Base-by-base conservation (phyloP, 1,140 invertebrate genomes). In the Drosophila yakuba region DNA sequence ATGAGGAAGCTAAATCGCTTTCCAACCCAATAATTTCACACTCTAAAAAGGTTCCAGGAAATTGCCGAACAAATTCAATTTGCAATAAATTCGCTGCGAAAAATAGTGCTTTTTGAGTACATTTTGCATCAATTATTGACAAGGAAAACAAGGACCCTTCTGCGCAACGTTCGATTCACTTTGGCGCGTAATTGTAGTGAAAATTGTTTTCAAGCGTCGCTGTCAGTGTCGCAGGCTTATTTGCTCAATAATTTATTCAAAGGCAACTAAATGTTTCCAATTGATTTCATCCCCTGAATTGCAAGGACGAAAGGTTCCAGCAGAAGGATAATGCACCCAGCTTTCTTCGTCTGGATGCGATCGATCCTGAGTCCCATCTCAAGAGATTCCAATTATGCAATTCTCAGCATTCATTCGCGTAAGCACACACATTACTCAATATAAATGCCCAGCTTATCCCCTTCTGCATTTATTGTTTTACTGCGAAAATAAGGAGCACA, bases 391-490 rank as follows among this genome's bases (percentile, higher is more conserved):
- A 66, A 75, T 75, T 75, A 75, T 75, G 72, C 73, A 75, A 75
- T 75, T 75, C 73, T 58, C 73, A 38, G 51, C 52, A 75, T 43
- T 66, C 52, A 57, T 25, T 66, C 41, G 38, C 28, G 58, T 45
- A 75, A 56, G 61, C 73, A 75, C 73, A 75, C 72, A 75, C 61
- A 75, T 75, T 75, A 75, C 73, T 75, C 73, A 75, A 75, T 75
- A 75, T 58, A 60, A 58, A 54, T 55, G 52, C 47, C 71, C 72
- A 25, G 55, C 64, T 64, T 73, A 73, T 81, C 52, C 57, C 25
- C 55, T 41, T 43, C 73, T 35, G 73, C 75, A 64, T 44, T 83
- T 82, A 83, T 83, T 83, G 64, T 75, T 83, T 78, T 58, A 74
- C 59, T 78, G 54, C 45, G 44, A 39, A 57, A 47, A 54, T 57